phyloP scores from a whole-genome alignment of 2,888 invertebrate genomes.

The Cephus nigrinus region DNA sequence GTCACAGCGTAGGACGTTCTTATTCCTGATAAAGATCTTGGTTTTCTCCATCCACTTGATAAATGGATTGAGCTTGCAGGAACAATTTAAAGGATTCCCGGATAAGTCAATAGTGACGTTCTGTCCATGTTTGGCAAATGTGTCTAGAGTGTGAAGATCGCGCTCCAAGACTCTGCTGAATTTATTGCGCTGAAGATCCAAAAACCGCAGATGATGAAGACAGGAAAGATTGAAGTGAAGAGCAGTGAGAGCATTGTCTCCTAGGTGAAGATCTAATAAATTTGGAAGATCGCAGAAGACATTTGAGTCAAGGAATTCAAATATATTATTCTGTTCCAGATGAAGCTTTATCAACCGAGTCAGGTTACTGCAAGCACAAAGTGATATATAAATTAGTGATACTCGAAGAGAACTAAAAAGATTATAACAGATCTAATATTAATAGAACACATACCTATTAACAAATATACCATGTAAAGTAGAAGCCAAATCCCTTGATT shows the following conservation, averaged over 20 bases:
- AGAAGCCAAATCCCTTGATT: constrained; percentile 70
- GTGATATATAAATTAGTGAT: not conserved
- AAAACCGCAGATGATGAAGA: constrained; percentile 73
- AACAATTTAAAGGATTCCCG: constrained; percentile 78
- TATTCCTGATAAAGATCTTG: constrained; percentile 71
- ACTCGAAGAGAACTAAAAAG: not conserved
- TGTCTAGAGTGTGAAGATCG: constrained; percentile 72
- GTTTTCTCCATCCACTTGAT: constrained; percentile 75
- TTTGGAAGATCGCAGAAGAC: constrained; percentile 79
- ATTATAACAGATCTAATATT: not conserved
- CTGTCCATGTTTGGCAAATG: constrained; percentile 67
- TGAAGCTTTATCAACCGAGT: constrained; percentile 77
- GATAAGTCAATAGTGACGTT: constrained; percentile 73
- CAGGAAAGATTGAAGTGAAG: constrained; percentile 77
- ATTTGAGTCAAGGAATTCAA: constrained; percentile 72
- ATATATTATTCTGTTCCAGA: constrained; percentile 81
- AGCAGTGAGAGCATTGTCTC: constrained; percentile 73
- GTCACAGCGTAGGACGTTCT: constrained; percentile 70
- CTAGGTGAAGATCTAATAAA: constrained; percentile 76
- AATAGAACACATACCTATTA: constrained; percentile 64
- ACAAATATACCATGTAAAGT: constrained; percentile 80
- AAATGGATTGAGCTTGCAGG: constrained; percentile 73
- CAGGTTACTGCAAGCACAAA: constrained; percentile 67
- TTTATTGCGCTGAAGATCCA: constrained; percentile 78
- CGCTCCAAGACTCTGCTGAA: constrained; percentile 67